Evolutionary conservation across 1,140 invertebrate genomes (phyloP).

Genomic region (Bombus pyrosoma): DNA sequence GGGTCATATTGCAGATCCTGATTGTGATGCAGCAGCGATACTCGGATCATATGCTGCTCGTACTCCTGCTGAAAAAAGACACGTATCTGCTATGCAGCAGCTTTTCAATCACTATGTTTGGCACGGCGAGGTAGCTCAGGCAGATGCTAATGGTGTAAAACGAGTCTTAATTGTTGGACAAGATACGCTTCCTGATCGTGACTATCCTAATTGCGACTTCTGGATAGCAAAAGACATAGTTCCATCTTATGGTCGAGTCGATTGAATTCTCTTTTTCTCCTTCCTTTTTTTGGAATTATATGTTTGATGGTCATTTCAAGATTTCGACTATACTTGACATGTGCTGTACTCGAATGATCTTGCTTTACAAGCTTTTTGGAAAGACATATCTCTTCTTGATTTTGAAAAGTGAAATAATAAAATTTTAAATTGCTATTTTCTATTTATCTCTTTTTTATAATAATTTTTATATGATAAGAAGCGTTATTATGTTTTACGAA

Average conservation of each 20-base stretch:
- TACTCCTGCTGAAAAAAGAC: slow-evolving; percentile 87
- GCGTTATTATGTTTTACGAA: not conserved
- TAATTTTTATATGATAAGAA: no score
- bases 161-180: slow-evolving; percentile 86
- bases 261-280: slow-evolving; percentile 76
- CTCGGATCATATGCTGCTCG: slow-evolving; percentile 88
- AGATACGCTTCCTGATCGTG: slow-evolving; percentile 84
- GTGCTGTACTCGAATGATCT: not conserved
- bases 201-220: slow-evolving; percentile 88
- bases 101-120: slow-evolving; percentile 92
- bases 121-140: slow-evolving; percentile 86
- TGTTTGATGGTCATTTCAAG: not conserved
- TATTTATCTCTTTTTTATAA: not conserved
- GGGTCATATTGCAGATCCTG: slow-evolving; percentile 84
- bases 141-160: slow-evolving; percentile 80
- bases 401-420: not conserved
- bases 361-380: not conserved
- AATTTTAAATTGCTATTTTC: not conserved
- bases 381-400: not conserved
- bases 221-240: slow-evolving; percentile 90
- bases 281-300: not conserved
- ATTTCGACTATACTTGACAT: not conserved
- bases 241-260: slow-evolving; percentile 86
- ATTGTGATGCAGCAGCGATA: slow-evolving; percentile 89
- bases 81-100: slow-evolving; percentile 90